A percentile compares a stretch with the other conserved stretches of the same genome.
phyloP scores from a whole-genome alignment of 2,797 vertebrate species.

The Pampus argenteus region DNA sequence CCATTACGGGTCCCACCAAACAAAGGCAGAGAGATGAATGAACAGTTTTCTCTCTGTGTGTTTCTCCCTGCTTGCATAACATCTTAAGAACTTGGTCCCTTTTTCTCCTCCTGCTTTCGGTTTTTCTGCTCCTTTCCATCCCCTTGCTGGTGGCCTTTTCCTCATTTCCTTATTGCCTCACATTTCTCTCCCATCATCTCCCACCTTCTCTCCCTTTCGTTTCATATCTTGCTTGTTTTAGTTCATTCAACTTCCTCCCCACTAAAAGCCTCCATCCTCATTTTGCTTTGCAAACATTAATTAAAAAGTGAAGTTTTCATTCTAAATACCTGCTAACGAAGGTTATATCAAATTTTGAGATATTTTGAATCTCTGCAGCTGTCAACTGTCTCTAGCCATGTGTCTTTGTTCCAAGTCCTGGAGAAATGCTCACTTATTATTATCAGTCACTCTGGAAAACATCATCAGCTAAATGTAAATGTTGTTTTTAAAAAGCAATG shows the following conservation, averaged over 20 bases:
- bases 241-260: conserved; percentile 1
- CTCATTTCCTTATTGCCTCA: conserved; percentile 2
- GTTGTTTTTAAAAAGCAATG: conserved; percentile 42
- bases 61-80: conserved; percentile 20
- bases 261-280: not conserved
- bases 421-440: conserved; percentile 25
- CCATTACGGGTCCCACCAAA: conserved; percentile 48
- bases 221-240: conserved; percentile 1
- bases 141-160: not conserved
- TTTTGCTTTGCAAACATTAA: not conserved
- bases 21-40: conserved; percentile 61
- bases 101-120: conserved; percentile 11
- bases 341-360: not conserved
- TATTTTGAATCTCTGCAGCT: conserved; percentile 2
- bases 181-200: conserved; percentile 11
- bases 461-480: conserved; percentile 46
- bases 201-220: not conserved
- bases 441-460: conserved; percentile 45
- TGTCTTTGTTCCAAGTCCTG: conserved; percentile 5
- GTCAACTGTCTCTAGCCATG: not conserved
- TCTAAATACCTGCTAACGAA: not conserved
- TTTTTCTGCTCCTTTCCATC: conserved; percentile 4
- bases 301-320: not conserved
- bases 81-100: conserved; percentile 36
- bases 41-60: conserved; percentile 44